phyloP scores from a whole-genome alignment of 2,888 invertebrate species.

The Steinernema hermaphroditum region DNA sequence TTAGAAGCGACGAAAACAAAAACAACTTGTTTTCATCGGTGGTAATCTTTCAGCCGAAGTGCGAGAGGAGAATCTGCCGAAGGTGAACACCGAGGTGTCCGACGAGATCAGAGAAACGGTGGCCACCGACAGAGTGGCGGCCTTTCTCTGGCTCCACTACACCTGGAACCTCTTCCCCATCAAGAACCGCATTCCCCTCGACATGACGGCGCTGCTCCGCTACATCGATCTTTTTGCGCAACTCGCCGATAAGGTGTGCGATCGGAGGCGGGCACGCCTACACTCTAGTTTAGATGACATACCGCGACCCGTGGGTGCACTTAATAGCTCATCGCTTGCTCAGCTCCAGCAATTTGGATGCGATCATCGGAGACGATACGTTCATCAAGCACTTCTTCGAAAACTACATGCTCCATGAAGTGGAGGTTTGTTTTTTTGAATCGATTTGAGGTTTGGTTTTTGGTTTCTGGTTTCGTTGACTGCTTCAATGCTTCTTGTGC shows the following conservation, averaged over 20 bases:
- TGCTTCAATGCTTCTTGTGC: too few species aligned
- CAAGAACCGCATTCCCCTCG: slow-evolving; percentile 31
- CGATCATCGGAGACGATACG: slow-evolving; percentile 5
- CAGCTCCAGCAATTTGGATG: neutral
- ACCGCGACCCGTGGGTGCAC: slow-evolving; percentile 43
- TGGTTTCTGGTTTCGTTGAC: too few species aligned
- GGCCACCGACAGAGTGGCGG: slow-evolving; percentile 36
- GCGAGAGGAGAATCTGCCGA: slow-evolving; percentile 27
- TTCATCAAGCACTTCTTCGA: slow-evolving; percentile 20
- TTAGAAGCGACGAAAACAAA: too few species aligned
- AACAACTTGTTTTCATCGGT: slow-evolving; percentile 4
- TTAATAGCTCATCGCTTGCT: slow-evolving; percentile 40
- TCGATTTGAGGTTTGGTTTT: too few species aligned
- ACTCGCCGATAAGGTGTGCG: slow-evolving; percentile 34
- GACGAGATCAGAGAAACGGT: slow-evolving; percentile 25
- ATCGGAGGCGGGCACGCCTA: neutral
- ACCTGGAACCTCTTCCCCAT: slow-evolving; percentile 32
- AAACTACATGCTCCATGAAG: neutral
- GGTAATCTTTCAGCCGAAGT: slow-evolving; percentile 42
- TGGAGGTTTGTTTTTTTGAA: neutral
- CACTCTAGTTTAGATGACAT: slow-evolving; percentile 36
- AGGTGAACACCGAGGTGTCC: neutral
- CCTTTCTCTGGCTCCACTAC: slow-evolving; percentile 44
- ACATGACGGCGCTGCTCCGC: slow-evolving; percentile 33
- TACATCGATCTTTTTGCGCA: slow-evolving; percentile 39